Evolutionary conservation across 2,888 invertebrate species (phyloP).

Genomic region (Plagodis pulveraria): DNA sequence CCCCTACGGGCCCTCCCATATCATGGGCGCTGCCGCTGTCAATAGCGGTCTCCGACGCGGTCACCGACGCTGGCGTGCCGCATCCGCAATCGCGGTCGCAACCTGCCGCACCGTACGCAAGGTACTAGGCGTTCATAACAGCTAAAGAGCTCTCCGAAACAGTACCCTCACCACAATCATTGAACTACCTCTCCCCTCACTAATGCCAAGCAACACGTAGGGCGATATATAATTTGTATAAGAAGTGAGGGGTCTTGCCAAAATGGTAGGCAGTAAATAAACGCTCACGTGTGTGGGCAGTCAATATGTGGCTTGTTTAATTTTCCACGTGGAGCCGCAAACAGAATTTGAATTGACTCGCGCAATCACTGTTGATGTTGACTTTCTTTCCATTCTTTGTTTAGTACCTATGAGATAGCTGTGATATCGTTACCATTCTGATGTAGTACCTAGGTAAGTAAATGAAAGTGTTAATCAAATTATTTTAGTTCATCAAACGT

Average conservation of each 20-base stretch:
- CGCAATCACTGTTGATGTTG: slow-evolving; percentile 17
- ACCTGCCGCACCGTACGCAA: slow-evolving; percentile 75
- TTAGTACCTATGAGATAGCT: slow-evolving; percentile 5
- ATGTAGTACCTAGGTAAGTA: too few species aligned
- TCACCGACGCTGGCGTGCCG: slow-evolving; percentile 37
- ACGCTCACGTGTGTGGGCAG: slow-evolving; percentile 40
- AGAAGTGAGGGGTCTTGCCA: slow-evolving; percentile 33
- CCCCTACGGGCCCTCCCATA: slow-evolving; percentile 35
- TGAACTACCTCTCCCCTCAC: slow-evolving; percentile 43
- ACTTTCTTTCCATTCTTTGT: slow-evolving; percentile 9
- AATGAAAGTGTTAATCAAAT: too few species aligned
- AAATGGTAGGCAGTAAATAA: slow-evolving; percentile 47
- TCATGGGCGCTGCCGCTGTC: slow-evolving; percentile 16
- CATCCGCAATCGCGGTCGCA: slow-evolving; percentile 56
- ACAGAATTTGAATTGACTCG: slow-evolving; percentile 25
- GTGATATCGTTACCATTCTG: too few species aligned
- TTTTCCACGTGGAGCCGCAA: slow-evolving; percentile 27
- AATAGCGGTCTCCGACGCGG: slow-evolving; percentile 29
- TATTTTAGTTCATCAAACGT: too few species aligned
- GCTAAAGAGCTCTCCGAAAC: slow-evolving; percentile 42
- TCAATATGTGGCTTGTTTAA: slow-evolving; percentile 32
- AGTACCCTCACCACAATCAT: slow-evolving; percentile 19
- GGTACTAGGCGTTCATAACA: slow-evolving; percentile 69
- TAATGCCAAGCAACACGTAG: slow-evolving; percentile 13
- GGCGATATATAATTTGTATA: slow-evolving; percentile 4